Conservation (phyloP, 2,888 invertebrate genomes). For the Trichogramma dendrolimi region DNA sequence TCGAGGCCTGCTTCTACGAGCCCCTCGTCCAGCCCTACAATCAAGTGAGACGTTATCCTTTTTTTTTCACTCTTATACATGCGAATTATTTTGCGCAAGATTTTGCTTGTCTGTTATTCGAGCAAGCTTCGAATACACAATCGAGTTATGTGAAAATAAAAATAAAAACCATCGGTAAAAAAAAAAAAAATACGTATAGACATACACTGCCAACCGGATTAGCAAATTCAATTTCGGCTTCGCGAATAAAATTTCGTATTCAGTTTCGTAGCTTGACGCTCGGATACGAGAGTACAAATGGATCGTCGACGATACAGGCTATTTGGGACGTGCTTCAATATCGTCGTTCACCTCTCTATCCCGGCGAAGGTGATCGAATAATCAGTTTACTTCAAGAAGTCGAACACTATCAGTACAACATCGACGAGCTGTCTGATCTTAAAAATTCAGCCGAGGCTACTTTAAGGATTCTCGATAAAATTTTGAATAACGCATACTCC, state of each 20-base stretch:
- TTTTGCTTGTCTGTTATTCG: too few relatives aligned
- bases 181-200: too few relatives aligned
- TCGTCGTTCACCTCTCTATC: slow-evolving; percentile 54
- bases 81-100: not conserved
- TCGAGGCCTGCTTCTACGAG: slow-evolving; percentile 68
- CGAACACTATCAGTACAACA: slow-evolving; percentile 55
- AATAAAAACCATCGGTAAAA: too few relatives aligned
- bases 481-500: slow-evolving; percentile 64
- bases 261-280: slow-evolving; percentile 58
- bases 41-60: slow-evolving; percentile 53
- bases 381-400: slow-evolving; percentile 59
- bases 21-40: slow-evolving; percentile 62
- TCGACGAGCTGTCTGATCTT: slow-evolving; percentile 52
- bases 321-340: slow-evolving; percentile 58
- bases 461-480: slow-evolving; percentile 62
- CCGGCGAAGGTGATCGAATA: slow-evolving; percentile 66
- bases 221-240: too few relatives aligned
- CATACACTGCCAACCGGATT: too few relatives aligned
- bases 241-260: not conserved
- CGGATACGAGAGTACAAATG: slow-evolving; percentile 64
- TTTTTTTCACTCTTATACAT: not conserved
- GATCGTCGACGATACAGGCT: slow-evolving; percentile 57
- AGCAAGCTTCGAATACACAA: too few relatives aligned
- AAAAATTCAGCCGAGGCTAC: slow-evolving; percentile 57
- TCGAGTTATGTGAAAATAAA: too few relatives aligned